Base-by-base conservation (phyloP, 1,140 invertebrate genomes). In the Rhyacophila brunnea region DNA sequence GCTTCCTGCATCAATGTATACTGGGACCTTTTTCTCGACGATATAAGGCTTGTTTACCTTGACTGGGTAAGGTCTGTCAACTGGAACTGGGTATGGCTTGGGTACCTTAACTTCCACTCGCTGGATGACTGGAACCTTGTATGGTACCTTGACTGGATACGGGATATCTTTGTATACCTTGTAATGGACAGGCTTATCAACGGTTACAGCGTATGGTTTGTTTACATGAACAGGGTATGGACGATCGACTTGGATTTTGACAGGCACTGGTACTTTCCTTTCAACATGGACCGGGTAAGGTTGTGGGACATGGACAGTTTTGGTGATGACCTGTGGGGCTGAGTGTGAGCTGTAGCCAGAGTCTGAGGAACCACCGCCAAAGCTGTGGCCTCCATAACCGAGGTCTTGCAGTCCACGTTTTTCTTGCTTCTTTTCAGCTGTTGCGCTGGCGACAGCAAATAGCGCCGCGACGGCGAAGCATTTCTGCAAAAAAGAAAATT, bases 61-160 rank as follows among this genome's bases (percentile, higher is more conserved):
- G 2, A 84, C 82, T 20, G 81, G 81, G 45, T 80, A 76, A 6
- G 83, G 83, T n/a, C 83, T 79, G 44, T 82, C 82, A 52, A 83
- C 83, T 48, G 81, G 78, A 2, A 86, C 83, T 6, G 80, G 80
- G 71, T 85, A 85, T 3, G 84, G 84, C 58, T 81, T 80, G 2
- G 80, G 80, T 13, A 83, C 81, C 18, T 74, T 73, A 35, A 83
- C 80, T 67, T 83, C 81, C 14, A 83, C 80, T 47, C 82, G 82
- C 64, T 83, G 82, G 1, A 83, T 83, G 0, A 85, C 83, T 11
- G 83, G 82, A 1, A 86, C 75, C 67, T 85, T 84, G 56, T 77
- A 82, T 19, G 82, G 81, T 34, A 84, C 81, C 62, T 79, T 81
- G 59, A 76, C 74, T 18, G 74, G 70, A 11, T 75, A 72, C 2